Conservation (phyloP, 2,888 invertebrate genomes). For the Bruchidius siliquastri region DNA sequence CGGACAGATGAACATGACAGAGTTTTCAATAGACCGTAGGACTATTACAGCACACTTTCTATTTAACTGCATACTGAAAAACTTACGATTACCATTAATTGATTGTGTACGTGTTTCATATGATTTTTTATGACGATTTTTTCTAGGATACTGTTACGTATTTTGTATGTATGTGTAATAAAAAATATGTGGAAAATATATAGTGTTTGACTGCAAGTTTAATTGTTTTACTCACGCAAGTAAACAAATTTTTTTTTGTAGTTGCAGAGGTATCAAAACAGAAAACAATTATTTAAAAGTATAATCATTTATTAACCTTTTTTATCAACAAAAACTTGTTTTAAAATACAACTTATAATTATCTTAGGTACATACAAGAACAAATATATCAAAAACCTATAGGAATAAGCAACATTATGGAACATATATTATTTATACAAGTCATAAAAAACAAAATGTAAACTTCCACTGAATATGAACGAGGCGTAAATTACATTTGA, state of each 20-base stretch:
- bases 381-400: neutral
- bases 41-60: neutral
- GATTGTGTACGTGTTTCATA: neutral
- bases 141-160: neutral
- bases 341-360: neutral
- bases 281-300: neutral
- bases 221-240: too few species aligned
- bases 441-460: neutral
- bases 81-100: neutral
- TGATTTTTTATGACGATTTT: neutral
- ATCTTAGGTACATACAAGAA: neutral
- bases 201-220: neutral
- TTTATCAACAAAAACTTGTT: neutral
- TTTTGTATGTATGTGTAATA: neutral
- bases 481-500: too few species aligned
- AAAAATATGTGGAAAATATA: neutral
- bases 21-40: neutral
- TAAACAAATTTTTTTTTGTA: too few species aligned
- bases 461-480: neutral
- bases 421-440: neutral
- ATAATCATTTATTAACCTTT: neutral
- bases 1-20: neutral
- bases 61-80: neutral
- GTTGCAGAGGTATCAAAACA: too few species aligned
- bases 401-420: neutral